Evolutionary conservation across 2,888 invertebrate species (phyloP), one percentile per base, ranked within the genome.

Genomic region (Orgyia antiqua): DNA sequence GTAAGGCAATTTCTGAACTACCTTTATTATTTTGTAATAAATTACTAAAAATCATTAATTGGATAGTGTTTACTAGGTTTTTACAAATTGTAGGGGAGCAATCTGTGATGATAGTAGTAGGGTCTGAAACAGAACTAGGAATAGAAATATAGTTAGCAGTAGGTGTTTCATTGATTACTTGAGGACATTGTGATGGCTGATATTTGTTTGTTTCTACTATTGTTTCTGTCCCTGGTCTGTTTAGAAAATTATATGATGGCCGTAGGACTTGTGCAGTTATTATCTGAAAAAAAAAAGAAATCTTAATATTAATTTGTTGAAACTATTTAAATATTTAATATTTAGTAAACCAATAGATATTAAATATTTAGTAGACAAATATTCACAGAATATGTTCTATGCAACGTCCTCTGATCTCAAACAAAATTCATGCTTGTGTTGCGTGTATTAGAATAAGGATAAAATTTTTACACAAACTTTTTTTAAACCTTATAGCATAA

Each of bases 51-150:
- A 74, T 68, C 78, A 83, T 70, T 0, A 83, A 23, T 19, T 83
- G 76, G 1, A 83, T 50, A 0, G 79, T 72, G 20, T 82, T 69
- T 0, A 66, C 72, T 24, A 83, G 31, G 27, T 76, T 77, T 32
- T 76, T 68, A 35, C 82, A 79, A 0, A 75, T 63, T 0, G 60
- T 33, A 2, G 82, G 82, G 0, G 78, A 66, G 18, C 76, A 75
- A 27, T 80, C 82, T 0, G 77, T 73, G 12, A 79, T 69, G 1
- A 80, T 39, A 0, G 74, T 70, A 0, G 69, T 70, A 15, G 63
- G 51, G 1, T 56, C 26, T 1, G 31, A n/a, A 4, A 49, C 41
- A 1, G 36, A 36, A 15, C 27, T 45, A 23, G 57, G 42, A 3
- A 49, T 27, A 6, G 61, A 49, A 7, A 55, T 24, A 2, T 56